A percentile compares a stretch with the other conserved stretches of the same genome.
These are phyloP conservation scores for Arenaria interpres DNA, from an alignment of 2,113 vertebrate genomes.

Conservation along the genomic window DNA sequence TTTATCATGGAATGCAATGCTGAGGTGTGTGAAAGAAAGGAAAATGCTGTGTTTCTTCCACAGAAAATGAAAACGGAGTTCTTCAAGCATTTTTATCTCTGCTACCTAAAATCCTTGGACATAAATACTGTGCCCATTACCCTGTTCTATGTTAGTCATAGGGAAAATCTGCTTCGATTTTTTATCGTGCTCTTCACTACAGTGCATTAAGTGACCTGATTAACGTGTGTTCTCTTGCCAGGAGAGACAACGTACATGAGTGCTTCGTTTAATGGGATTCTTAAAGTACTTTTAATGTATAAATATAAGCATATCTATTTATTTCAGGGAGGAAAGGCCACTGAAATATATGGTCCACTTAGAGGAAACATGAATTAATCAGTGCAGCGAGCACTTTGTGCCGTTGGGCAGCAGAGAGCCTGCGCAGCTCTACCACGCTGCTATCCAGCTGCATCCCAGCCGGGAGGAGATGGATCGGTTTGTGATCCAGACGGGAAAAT, in stretches of 20 bases:
- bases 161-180: not conserved
- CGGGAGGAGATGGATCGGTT: not conserved
- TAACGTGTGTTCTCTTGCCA: not conserved
- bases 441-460: not conserved
- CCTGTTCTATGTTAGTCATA: not conserved
- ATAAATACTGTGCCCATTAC: not conserved
- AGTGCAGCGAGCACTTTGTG: not conserved
- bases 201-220: not conserved
- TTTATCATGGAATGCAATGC: not conserved
- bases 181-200: not conserved
- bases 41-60: not conserved
- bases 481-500: not conserved
- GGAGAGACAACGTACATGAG: not conserved
- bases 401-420: not conserved
- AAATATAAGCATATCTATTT: not conserved
- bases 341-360: not conserved
- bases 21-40: not conserved
- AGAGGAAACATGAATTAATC: not conserved
- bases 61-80: not conserved
- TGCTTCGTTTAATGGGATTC: not conserved
- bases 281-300: not conserved
- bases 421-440: not conserved
- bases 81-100: slow-evolving; percentile 3
- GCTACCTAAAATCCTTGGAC: not conserved
- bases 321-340: not conserved